Evolutionary conservation across 2,113 vertebrate species (phyloP).

Genomic region (Hyperopisus bebe): DNA sequence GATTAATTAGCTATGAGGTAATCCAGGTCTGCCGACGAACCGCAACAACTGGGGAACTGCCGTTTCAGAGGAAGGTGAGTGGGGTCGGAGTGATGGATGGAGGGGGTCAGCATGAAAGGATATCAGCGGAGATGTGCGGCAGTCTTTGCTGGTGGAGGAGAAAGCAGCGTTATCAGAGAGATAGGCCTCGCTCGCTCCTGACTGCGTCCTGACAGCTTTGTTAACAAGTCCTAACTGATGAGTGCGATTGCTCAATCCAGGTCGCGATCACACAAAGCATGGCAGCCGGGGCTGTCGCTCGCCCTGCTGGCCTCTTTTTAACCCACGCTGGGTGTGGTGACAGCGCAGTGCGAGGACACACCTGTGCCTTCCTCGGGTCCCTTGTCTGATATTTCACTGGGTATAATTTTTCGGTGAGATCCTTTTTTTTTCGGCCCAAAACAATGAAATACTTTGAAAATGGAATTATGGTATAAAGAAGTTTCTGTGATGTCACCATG

Average conservation of each 20-base stretch:
- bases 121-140: slow-evolving; percentile 42
- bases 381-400: neutral
- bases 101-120: slow-evolving; percentile 40
- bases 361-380: neutral
- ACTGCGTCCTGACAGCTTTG: slow-evolving; percentile 71
- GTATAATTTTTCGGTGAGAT: neutral
- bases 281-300: slow-evolving; percentile 16
- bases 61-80: slow-evolving; percentile 43
- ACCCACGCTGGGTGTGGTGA: slow-evolving; percentile 54
- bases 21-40: slow-evolving; percentile 67
- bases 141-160: slow-evolving; percentile 39
- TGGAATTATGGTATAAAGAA: neutral
- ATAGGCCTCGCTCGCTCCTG: slow-evolving; percentile 64
- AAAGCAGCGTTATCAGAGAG: slow-evolving; percentile 64
- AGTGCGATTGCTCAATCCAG: slow-evolving; percentile 75
- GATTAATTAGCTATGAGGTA: slow-evolving; percentile 74
- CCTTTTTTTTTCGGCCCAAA: neutral
- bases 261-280: slow-evolving; percentile 55
- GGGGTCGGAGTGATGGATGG: slow-evolving; percentile 19
- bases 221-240: slow-evolving; percentile 75
- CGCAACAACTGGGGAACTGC: slow-evolving; percentile 55
- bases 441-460: neutral
- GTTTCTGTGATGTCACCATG: neutral
- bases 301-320: slow-evolving; percentile 28
- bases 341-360: slow-evolving; percentile 46